A percentile compares a stretch with the other conserved stretches of the same genome.
These are phyloP conservation scores for Smutsia gigantea DNA, from an alignment of 2,797 vertebrate species.

Conservation along the genomic window DNA sequence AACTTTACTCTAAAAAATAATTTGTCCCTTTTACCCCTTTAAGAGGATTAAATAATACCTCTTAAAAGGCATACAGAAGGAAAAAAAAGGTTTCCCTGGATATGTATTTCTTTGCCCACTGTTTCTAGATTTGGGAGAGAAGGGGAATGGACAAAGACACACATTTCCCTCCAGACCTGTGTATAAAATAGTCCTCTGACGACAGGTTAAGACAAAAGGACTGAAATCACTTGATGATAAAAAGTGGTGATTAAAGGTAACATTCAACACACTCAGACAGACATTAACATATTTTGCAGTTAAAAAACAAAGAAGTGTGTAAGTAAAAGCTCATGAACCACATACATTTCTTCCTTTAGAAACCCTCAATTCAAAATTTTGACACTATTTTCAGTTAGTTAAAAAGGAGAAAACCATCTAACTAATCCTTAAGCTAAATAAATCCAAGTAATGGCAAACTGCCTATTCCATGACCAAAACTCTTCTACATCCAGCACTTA, in stretches of 20 bases:
- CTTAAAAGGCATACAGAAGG: neutral
- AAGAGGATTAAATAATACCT: neutral
- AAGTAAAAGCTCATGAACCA: constrained; percentile 10
- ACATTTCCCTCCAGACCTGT: neutral
- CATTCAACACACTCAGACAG: neutral
- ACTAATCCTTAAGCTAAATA: constrained; percentile 27
- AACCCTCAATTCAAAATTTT: neutral
- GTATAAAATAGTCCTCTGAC: neutral
- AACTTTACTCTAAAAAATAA: constrained; percentile 44
- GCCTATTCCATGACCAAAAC: neutral
- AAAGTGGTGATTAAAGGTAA: neutral
- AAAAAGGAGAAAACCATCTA: neutral
- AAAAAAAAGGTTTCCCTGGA: neutral
- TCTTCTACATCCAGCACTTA: neutral
- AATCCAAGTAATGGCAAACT: neutral
- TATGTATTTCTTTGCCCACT: neutral
- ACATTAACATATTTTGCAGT: neutral
- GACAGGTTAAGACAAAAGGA: neutral
- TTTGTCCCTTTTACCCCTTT: neutral
- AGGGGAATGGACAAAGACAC: neutral
- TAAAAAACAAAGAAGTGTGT: neutral
- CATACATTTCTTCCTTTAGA: neutral
- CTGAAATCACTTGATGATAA: neutral
- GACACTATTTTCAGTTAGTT: neutral
- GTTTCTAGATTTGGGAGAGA: neutral